Evolutionary conservation across 1,140 invertebrate genomes (phyloP), one percentile per base, ranked within the genome.

Genomic region (Bombus affinis): DNA sequence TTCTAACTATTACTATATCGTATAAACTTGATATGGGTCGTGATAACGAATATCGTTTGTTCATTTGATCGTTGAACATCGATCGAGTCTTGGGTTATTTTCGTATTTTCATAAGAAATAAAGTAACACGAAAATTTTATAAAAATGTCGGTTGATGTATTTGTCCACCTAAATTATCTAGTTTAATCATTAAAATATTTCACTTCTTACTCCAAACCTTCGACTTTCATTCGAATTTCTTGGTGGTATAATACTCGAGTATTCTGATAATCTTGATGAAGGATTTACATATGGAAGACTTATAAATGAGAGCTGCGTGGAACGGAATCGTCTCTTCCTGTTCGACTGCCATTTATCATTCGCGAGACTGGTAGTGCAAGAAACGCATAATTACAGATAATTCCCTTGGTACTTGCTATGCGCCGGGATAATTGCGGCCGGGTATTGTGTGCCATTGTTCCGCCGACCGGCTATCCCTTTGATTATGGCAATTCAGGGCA

Each of bases 361-460:
- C 87, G 57, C 28, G 70, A 53, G 39, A 39, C 75, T 81, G n/a
- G 74, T 62, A 85, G 83, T 85, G 68, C 71, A 74, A 88, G 86
- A 90, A 86, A 90, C 83, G 88, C 80, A 83, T 90, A 90, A 90
- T 90, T 90, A 90, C 79, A 57, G 82, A 35, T 90, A 89, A 90
- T 90, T 87, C 72, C 59, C 53, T 47, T 37, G 74, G 85, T 90
- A 90, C 81, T 81, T 83, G 47, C 42, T 89, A 82, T 87, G 79
- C 75, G 70, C 37, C 32, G 71, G 84, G 73, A 89, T 90, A 87
- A 89, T 90, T 89, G 81, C 75, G 74, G 70, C 62, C 77, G n/a
- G 37, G 39, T 13, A 37, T 75, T 71, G 72, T 68, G 39, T 22
- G 86, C 81, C 89, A 87, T 74, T 65, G 85, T 84, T 87, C 88